Conservation (phyloP, 2,797 vertebrate genomes). For the Aldrovandia affinis region DNA sequence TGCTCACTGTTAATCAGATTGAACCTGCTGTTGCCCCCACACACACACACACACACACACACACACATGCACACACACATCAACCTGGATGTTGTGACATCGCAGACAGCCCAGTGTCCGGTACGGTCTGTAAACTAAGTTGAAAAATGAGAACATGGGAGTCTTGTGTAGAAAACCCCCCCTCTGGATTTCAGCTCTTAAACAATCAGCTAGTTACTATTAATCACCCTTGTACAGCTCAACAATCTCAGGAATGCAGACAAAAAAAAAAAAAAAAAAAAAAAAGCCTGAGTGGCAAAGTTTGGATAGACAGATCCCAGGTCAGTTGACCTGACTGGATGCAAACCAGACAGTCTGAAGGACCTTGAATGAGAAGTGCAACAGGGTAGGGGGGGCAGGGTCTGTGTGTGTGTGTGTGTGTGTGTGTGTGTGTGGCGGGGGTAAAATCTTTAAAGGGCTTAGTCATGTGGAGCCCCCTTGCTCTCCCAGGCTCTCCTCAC, state of each 20-base stretch:
- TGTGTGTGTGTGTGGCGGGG: neutral
- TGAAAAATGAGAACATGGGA: slow-evolving; percentile 3
- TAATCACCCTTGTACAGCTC: slow-evolving; percentile 70
- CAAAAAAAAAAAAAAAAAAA: slow-evolving; percentile 49
- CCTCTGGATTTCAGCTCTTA: slow-evolving; percentile 65
- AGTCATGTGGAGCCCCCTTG: slow-evolving; percentile 33
- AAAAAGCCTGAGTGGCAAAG: slow-evolving; percentile 47
- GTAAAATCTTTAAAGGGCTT: slow-evolving; percentile 26
- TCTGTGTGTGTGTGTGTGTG: neutral
- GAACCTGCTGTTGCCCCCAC: slow-evolving; percentile 6
- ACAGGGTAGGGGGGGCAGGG: neutral
- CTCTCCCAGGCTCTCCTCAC: slow-evolving; percentile 17
- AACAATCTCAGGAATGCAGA: slow-evolving; percentile 88
- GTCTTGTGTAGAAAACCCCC: slow-evolving; percentile 35
- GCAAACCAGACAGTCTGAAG: neutral
- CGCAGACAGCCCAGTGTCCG: slow-evolving; percentile 19
- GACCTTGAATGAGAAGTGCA: slow-evolving; percentile 22
- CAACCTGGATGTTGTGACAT: neutral
- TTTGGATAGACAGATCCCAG: slow-evolving; percentile 43
- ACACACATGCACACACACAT: slow-evolving; percentile 30
- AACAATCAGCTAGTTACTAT: slow-evolving; percentile 77
- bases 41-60: slow-evolving; percentile 36
- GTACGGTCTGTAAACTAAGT: slow-evolving; percentile 3
- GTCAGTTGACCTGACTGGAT: slow-evolving; percentile 65
- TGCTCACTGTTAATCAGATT: neutral